Evolutionary conservation across 2,113 vertebrate genomes (phyloP), one percentile per base, ranked within the genome.

Genomic region (Numida meleagris): DNA sequence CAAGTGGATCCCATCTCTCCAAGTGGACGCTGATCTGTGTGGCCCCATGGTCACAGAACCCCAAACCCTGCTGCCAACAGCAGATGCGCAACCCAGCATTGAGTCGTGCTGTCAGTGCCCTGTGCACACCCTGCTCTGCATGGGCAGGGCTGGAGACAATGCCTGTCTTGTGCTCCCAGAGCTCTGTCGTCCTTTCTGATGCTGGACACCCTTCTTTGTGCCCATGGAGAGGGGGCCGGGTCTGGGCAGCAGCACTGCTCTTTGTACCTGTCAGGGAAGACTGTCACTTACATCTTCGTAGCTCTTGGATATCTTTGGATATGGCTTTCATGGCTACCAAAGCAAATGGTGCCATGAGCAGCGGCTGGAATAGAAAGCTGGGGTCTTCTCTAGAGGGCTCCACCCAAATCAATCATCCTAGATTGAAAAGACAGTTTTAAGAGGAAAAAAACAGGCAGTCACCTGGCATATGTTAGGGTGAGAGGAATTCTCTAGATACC

Each of bases 321-420:
- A 8, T 57, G 11, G 9, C 38, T 4, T 43, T 45, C 1, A 6
- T 23, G 1, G 25, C 46, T 63, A 42, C 33, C 57, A 14, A 71
- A 65, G 67, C n/a, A 45, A 24, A 74, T 27, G 4, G 33, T 85
- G 66, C 71, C 50, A 12, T 0, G 3, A 17, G 71, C 0, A 0
- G 24, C 43, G 78, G 24, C n/a, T n/a, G 27, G 63, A 55, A 73
- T 74, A 18, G 63, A 38, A 65, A 86, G 74, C 43, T 68, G 79
- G 68, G 58, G 10, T 57, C 6, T 72, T 8, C 45, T 71, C 38
- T 87, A 53, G 10, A 18, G 42, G 53, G 57, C 42, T 12, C 31
- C 3, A 1, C 21, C 15, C 34, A 20, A 20, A 31, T 57, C 55
- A 33, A n/a, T 70, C 76, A 71, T 29, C 6, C 12, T 45, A 55